Evolutionary conservation across 2,888 invertebrate species (phyloP).

Genomic region (Limnephilus marmoratus): DNA sequence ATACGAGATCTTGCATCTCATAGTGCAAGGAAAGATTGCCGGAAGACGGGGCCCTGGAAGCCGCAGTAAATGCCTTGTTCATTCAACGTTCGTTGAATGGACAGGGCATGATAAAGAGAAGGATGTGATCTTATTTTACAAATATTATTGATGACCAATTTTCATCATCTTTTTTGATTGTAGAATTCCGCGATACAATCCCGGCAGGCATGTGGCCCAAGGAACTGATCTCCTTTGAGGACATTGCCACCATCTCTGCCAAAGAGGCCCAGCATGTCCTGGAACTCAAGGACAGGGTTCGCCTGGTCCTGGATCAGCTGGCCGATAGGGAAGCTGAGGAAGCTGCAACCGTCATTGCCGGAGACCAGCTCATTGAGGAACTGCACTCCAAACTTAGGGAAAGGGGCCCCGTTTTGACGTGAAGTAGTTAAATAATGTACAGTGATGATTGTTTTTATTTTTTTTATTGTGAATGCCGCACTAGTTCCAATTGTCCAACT

Average conservation of each 20-base stretch:
- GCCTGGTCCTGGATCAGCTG: slow-evolving; percentile 81
- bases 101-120: too few species aligned
- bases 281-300: slow-evolving; percentile 80
- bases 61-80: too few species aligned
- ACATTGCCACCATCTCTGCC: slow-evolving; percentile 87
- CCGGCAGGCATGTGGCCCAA: slow-evolving; percentile 84
- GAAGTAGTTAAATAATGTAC: background rate
- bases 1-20: too few species aligned
- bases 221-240: slow-evolving; percentile 83
- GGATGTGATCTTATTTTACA: background rate
- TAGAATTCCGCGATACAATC: slow-evolving; percentile 74
- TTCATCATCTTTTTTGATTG: slow-evolving; percentile 5
- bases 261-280: slow-evolving; percentile 74
- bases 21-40: too few species aligned
- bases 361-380: background rate
- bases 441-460: too few species aligned
- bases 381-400: slow-evolving; percentile 49
- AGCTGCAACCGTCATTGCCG: background rate
- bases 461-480: too few species aligned
- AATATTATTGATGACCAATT: background rate
- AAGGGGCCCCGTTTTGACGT: slow-evolving; percentile 53
- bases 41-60: too few species aligned
- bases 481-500: too few species aligned
- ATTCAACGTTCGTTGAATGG: too few species aligned
- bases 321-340: slow-evolving; percentile 76